Evolutionary conservation across 1,140 invertebrate genomes (phyloP).

Genomic region (Drosophila arawakana): DNA sequence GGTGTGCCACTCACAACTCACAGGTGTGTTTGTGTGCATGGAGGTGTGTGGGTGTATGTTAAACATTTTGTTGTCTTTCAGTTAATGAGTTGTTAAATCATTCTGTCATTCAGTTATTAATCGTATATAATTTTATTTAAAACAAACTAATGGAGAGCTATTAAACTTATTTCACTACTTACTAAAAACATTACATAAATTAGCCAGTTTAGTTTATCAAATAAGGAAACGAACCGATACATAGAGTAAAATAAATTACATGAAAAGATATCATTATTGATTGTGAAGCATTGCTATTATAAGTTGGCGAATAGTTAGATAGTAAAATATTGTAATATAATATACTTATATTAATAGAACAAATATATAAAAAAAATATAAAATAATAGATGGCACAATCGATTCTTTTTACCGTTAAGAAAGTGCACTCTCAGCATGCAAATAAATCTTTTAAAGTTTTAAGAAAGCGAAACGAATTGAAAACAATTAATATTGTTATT

Average conservation of each 20-base stretch:
- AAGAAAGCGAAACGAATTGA: neutral
- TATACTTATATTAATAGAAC: too few species aligned
- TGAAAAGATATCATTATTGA: too few species aligned
- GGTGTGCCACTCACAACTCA: constrained; percentile 15
- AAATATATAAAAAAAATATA: too few species aligned
- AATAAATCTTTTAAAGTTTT: neutral
- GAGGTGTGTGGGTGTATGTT: constrained; percentile 5
- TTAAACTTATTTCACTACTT: neutral
- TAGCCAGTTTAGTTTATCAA: neutral
- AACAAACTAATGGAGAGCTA: neutral
- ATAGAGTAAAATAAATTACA: neutral
- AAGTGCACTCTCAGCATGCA: neutral
- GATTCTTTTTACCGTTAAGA: too few species aligned
- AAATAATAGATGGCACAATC: too few species aligned
- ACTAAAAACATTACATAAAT: too few species aligned
- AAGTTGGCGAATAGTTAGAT: too few species aligned
- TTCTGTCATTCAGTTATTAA: constrained; percentile 3
- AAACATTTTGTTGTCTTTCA: constrained; percentile 13
- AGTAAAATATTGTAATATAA: too few species aligned
- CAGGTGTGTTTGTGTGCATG: constrained; percentile 17
- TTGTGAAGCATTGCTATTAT: too few species aligned
- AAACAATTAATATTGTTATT: constrained; percentile 18
- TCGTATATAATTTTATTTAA: neutral
- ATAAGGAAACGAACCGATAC: too few species aligned
- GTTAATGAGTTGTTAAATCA: constrained; percentile 28